Evolutionary conservation across 2,797 vertebrate genomes (phyloP).

Genomic region (Cyprinella venusta): DNA sequence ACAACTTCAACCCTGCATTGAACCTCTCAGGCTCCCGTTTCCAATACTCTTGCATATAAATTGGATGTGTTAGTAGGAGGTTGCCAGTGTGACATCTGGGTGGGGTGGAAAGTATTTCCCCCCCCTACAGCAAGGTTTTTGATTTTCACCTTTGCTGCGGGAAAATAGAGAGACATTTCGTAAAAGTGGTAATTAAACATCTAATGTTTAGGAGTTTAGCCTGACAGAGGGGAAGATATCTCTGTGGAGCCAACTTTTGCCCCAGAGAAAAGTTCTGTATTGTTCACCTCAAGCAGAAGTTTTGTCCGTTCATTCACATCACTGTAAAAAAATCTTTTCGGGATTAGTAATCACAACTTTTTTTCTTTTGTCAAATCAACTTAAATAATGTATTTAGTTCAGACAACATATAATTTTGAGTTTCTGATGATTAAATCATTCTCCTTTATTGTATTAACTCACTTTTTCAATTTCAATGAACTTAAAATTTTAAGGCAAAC

Average conservation of each 20-base stretch:
- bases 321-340: too few relatives aligned
- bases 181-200: conserved; percentile 45
- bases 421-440: too few relatives aligned
- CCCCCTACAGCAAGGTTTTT: conserved; percentile 51
- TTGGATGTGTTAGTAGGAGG: conserved; percentile 51
- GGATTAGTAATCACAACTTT: too few relatives aligned
- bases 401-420: too few relatives aligned
- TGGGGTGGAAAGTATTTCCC: conserved; percentile 45
- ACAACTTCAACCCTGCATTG: conserved; percentile 62
- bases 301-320: conserved; percentile 31
- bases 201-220: conserved; percentile 13
- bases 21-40: conserved; percentile 55
- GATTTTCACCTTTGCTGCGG: conserved; percentile 60
- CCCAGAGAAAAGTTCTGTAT: conserved; percentile 32
- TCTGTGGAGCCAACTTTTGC: conserved; percentile 46
- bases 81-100: conserved; percentile 60
- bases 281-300: conserved; percentile 48
- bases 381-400: too few relatives aligned
- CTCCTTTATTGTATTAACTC: too few relatives aligned
- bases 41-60: conserved; percentile 61
- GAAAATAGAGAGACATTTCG: conserved; percentile 46
- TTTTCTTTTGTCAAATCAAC: too few relatives aligned
- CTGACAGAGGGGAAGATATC: neutral
- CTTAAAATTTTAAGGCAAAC: too few relatives aligned
- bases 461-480: too few relatives aligned